These are phyloP conservation scores for Pseudochromis fuscus DNA, from an alignment of 2,797 vertebrate species.

Conservation along the genomic window DNA sequence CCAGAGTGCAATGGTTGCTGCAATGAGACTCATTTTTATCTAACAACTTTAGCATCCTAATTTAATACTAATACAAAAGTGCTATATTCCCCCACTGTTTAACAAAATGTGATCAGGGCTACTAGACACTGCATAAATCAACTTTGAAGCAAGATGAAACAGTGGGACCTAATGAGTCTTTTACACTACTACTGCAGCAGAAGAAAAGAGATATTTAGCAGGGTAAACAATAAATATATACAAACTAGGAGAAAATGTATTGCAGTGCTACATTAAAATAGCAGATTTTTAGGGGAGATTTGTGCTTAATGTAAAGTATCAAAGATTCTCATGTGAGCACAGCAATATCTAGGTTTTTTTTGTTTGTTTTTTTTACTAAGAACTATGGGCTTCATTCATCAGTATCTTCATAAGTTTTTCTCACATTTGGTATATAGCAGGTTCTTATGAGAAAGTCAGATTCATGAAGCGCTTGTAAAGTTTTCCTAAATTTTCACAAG, in stretches of 20 bases:
- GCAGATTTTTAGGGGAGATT: neutral
- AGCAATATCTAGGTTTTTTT: too few species aligned
- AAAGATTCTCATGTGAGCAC: too few species aligned
- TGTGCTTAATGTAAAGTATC: neutral
- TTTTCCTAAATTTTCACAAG: too few species aligned
- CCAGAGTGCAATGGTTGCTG: neutral
- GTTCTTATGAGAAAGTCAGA: too few species aligned
- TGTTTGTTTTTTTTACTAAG: too few species aligned
- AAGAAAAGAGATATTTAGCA: neutral
- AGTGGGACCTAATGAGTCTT: neutral
- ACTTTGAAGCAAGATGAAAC: slow-evolving; percentile 1
- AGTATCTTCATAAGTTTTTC: too few species aligned
- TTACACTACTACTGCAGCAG: neutral
- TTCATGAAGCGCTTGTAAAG: too few species aligned
- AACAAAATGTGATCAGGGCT: slow-evolving; percentile 5
- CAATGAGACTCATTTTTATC: neutral
- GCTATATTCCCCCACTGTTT: too few species aligned
- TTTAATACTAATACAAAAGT: too few species aligned
- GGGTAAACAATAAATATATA: too few species aligned
- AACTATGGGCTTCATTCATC: too few species aligned
- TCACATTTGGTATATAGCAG: too few species aligned
- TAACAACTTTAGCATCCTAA: neutral
- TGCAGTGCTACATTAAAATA: neutral
- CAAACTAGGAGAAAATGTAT: neutral
- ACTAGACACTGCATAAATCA: neutral